These are phyloP conservation scores for Erynnis tages DNA, from an alignment of 2,888 invertebrate species.

Conservation along the genomic window DNA sequence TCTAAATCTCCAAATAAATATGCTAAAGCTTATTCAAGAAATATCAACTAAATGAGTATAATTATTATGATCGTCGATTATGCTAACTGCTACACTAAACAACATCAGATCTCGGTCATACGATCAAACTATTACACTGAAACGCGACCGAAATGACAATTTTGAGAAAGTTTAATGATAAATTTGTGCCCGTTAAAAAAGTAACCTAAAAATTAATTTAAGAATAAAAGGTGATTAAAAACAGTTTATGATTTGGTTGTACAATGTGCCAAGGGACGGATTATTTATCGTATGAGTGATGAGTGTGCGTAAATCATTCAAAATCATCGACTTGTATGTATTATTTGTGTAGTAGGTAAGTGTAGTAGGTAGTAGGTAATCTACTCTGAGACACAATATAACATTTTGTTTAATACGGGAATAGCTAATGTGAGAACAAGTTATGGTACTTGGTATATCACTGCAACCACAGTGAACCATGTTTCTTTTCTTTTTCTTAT, in stretches of 20 bases:
- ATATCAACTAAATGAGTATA: constrained; percentile 70
- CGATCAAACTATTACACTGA: constrained; percentile 28
- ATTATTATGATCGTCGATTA: constrained; percentile 75
- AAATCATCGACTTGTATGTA: constrained; percentile 13
- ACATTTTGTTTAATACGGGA: too few species aligned
- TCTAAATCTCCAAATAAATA: constrained; percentile 60
- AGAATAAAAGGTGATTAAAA: constrained; percentile 1
- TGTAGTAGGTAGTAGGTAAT: too few species aligned
- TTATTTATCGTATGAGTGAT: constrained; percentile 44
- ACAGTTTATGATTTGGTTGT: constrained; percentile 33
- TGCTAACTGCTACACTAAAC: constrained; percentile 51
- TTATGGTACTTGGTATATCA: too few species aligned
- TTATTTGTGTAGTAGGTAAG: background rate
- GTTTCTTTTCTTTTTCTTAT: too few species aligned
- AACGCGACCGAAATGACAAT: constrained; percentile 33
- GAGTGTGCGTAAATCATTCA: constrained; percentile 29
- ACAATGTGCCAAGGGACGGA: constrained; percentile 69
- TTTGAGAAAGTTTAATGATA: constrained; percentile 6
- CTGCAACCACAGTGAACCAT: too few species aligned
- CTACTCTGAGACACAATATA: too few species aligned
- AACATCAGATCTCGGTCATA: constrained; percentile 31
- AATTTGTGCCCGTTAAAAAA: constrained; percentile 46
- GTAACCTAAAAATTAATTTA: constrained; percentile 23
- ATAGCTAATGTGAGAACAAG: too few species aligned
- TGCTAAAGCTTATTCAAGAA: constrained; percentile 63